Evolutionary conservation across 2,888 invertebrate genomes (phyloP).

Genomic region (Diogma glabrata): DNA sequence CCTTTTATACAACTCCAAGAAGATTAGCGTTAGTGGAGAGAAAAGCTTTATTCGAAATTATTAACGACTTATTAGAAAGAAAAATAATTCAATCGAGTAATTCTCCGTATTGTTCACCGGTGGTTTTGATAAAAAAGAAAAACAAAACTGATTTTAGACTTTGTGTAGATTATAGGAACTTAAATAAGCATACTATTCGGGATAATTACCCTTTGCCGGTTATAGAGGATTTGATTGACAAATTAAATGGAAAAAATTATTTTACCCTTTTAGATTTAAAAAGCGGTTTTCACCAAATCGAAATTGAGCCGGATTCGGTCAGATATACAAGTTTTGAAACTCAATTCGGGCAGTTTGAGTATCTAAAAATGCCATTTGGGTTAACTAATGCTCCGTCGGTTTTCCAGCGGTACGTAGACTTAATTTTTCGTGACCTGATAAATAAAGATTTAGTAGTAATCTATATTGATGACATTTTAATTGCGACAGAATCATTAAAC

Average conservation of each 20-base stretch:
- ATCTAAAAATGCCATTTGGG: constrained; percentile 22
- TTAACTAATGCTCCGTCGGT: constrained; percentile 20
- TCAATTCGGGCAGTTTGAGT: constrained; percentile 22
- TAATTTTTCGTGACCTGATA: too few relatives aligned
- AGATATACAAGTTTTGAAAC: constrained; percentile 20
- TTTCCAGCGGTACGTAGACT: too few relatives aligned
- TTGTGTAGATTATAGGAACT: constrained; percentile 17
- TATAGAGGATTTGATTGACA: constrained; percentile 20
- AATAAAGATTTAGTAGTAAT: constrained; percentile 17
- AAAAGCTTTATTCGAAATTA: constrained; percentile 15
- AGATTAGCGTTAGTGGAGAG: constrained; percentile 20
- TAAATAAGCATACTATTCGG: constrained; percentile 16
- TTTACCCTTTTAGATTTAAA: constrained; percentile 20
- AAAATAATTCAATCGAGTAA: constrained; percentile 18
- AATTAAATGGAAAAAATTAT: constrained; percentile 16
- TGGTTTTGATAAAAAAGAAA: too few relatives aligned
- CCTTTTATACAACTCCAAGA: constrained; percentile 13
- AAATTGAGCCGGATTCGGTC: constrained; percentile 17
- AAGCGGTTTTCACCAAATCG: constrained; percentile 20
- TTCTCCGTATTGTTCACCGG: constrained; percentile 16
- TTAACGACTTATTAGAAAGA: constrained; percentile 17
- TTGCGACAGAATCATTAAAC: constrained; percentile 17
- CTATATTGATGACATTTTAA: constrained; percentile 22
- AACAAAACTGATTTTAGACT: too few relatives aligned
- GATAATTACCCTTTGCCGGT: constrained; percentile 19